These are phyloP conservation scores for Aculops lycopersici DNA, from an alignment of 1,140 invertebrate species.

Conservation along the genomic window DNA sequence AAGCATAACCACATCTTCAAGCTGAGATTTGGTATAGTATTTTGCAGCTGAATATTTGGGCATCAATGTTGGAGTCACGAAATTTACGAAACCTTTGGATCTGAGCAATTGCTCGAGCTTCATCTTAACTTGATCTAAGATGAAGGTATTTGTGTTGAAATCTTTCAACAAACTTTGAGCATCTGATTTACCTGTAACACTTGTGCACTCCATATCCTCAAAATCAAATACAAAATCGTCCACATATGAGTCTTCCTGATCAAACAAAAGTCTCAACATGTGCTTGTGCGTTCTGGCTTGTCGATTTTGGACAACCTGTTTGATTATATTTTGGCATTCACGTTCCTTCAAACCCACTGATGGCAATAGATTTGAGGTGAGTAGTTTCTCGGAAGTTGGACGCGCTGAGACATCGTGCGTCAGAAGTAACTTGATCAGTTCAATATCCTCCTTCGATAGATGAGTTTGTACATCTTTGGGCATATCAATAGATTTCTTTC, in stretches of 20 bases:
- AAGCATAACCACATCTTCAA: conserved; percentile 17
- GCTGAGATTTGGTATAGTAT: conserved; percentile 10
- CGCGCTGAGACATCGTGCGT: conserved; percentile 45
- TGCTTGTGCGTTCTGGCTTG: conserved; percentile 46
- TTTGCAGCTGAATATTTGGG: conserved; percentile 7
- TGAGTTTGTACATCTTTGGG: conserved; percentile 25
- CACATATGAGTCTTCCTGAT: conserved; percentile 23
- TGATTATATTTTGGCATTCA: conserved; percentile 36
- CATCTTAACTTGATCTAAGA: conserved; percentile 12
- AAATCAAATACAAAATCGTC: conserved; percentile 41
- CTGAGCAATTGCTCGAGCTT: conserved; percentile 28
- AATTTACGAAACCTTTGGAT: conserved; percentile 9
- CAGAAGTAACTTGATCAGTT: conserved; percentile 33
- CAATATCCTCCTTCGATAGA: conserved; percentile 16
- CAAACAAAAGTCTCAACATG: conserved; percentile 25
- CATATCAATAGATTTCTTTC: conserved; percentile 29
- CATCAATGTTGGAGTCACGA: conserved; percentile 10
- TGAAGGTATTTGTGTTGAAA: conserved; percentile 4
- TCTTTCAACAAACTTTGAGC: conserved; percentile 9
- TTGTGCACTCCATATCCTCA: conserved; percentile 21
- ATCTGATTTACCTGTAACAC: too few species aligned
- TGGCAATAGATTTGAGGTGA: conserved; percentile 44
- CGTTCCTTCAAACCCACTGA: conserved; percentile 38
- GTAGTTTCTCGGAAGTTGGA: conserved; percentile 45
- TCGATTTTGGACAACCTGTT: conserved; percentile 37